phyloP scores from a whole-genome alignment of 2,113 vertebrate species.

The Protobothrops mucrosquamatus region DNA sequence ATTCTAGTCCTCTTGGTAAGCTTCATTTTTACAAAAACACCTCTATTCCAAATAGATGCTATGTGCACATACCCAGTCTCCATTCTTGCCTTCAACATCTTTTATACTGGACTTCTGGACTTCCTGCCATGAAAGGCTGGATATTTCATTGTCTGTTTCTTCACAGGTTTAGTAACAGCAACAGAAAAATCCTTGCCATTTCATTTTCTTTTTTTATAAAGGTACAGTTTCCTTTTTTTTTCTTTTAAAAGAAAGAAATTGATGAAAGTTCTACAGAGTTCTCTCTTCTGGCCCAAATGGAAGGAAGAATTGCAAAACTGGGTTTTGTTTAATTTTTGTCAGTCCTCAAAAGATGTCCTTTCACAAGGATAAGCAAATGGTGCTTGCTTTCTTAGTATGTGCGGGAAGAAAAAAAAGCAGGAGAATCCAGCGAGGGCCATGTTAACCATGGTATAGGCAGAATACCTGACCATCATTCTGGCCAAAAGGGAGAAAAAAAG shows the following conservation, averaged over 20 bases:
- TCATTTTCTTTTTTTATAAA: background rate
- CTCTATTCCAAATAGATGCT: background rate
- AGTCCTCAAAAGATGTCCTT: background rate
- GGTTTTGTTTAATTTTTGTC: background rate
- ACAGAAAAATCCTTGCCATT: background rate
- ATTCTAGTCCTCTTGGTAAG: background rate
- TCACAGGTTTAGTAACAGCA: background rate
- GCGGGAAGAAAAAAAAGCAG: background rate
- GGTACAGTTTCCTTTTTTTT: background rate
- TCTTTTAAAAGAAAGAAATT: background rate
- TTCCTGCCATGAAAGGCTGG: background rate
- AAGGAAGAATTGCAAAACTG: background rate
- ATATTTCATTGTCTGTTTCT: background rate
- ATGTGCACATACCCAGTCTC: background rate
- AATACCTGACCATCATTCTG: background rate
- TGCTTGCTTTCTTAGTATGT: background rate
- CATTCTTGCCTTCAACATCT: background rate
- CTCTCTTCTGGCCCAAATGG: background rate
- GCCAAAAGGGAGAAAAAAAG: background rate
- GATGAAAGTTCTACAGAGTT: background rate
- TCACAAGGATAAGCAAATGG: background rate
- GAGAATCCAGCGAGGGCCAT: background rate
- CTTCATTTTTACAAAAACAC: background rate
- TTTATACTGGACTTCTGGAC: background rate
- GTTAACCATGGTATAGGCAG: background rate